Conservation (phyloP, 2,797 vertebrate species). For the Todus mexicanus region DNA sequence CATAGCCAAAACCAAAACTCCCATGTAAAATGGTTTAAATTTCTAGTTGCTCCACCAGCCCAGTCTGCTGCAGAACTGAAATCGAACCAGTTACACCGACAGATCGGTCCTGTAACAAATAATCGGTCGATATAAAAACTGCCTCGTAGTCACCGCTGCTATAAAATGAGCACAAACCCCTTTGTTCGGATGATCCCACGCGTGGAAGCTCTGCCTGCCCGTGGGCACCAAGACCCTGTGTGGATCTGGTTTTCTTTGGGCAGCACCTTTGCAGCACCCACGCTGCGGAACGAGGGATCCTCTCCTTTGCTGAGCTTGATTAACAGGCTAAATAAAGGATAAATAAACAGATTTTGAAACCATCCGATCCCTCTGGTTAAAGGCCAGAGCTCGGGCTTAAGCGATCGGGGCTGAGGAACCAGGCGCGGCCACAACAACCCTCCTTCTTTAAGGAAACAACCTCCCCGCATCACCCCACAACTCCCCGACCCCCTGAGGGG, state of each 20-base stretch:
- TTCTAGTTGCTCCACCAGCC: background rate
- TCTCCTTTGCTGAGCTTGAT: rapidly evolving
- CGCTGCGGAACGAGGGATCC: rapidly evolving
- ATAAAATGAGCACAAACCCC: background rate
- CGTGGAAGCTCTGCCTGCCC: rapidly evolving
- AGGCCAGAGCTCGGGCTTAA: rapidly evolving
- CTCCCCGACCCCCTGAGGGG: background rate
- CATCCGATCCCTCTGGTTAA: rapidly evolving
- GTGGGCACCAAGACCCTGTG: rapidly evolving
- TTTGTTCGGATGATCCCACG: background rate
- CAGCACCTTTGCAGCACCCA: background rate
- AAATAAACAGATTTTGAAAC: background rate
- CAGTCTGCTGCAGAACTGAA: background rate
- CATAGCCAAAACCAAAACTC: background rate
- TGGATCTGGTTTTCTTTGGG: too few relatives aligned
- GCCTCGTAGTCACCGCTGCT: background rate
- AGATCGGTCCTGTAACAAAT: background rate
- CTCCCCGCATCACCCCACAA: background rate
- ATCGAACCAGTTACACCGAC: background rate
- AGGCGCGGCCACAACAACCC: rapidly evolving
- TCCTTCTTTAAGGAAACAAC: rapidly evolving
- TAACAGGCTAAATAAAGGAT: rapidly evolving
- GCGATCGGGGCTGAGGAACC: background rate
- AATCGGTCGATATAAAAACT: background rate
- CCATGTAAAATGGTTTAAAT: rapidly evolving